Conservation (phyloP, 1,140 invertebrate species). For the Ridgeia piscesae region DNA sequence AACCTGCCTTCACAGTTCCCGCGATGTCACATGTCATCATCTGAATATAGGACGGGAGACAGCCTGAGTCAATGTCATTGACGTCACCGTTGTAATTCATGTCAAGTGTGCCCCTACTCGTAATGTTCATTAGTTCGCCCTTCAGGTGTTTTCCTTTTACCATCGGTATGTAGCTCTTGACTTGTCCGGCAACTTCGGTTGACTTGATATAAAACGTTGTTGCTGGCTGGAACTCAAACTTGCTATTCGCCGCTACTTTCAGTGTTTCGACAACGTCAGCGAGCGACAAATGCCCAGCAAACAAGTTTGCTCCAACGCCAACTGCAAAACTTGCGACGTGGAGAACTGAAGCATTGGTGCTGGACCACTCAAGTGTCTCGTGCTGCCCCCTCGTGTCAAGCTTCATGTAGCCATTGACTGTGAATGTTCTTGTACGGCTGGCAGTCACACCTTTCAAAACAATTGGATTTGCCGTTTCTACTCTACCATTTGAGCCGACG, state of each 20-base stretch:
- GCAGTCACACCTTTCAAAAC: not conserved
- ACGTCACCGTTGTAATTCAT: not conserved
- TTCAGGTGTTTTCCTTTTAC: not conserved
- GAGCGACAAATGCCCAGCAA: not conserved
- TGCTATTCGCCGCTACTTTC: not conserved
- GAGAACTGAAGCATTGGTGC: not conserved
- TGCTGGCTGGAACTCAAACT: not conserved
- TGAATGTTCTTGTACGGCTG: not conserved
- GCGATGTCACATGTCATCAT: not conserved
- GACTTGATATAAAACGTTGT: not conserved
- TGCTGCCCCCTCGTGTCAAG: not conserved
- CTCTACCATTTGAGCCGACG: not conserved
- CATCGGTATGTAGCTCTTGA: not conserved
- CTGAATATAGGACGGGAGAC: not conserved
- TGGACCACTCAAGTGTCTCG: not conserved
- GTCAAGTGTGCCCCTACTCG: not conserved
- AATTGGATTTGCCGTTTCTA: not conserved
- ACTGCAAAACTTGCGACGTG: not conserved
- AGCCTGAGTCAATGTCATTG: not conserved
- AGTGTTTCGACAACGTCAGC: not conserved
- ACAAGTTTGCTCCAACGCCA: not conserved
- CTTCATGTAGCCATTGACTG: not conserved
- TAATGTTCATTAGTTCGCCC: not conserved
- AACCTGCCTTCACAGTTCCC: slow-evolving; percentile 29
- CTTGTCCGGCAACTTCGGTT: not conserved